Evolutionary conservation across 2,113 vertebrate species (phyloP).

Genomic region (Monarcha castaneiventris): DNA sequence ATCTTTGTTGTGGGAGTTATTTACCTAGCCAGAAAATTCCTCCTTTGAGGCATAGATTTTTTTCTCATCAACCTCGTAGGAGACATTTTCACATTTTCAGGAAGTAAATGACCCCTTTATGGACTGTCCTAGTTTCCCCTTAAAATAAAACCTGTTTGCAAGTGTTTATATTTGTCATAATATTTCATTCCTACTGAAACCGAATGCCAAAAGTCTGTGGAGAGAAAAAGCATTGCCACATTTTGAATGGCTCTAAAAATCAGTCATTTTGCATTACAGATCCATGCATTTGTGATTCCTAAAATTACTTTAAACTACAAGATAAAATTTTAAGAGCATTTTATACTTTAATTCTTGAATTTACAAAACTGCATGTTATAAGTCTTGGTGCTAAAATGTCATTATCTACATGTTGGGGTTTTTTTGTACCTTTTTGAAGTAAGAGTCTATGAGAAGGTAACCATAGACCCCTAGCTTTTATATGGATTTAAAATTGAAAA

Average conservation of each 20-base stretch:
- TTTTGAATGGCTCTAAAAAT: not conserved
- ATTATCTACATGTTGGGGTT: accelerated
- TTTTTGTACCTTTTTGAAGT: not conserved
- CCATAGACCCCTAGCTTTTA: not conserved
- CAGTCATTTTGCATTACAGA: not conserved
- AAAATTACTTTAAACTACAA: not conserved
- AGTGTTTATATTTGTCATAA: not conserved
- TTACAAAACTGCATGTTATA: not conserved
- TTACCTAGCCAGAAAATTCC: not conserved
- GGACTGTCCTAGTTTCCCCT: not conserved
- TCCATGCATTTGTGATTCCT: not conserved
- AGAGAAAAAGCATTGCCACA: not conserved
- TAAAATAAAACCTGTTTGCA: not conserved
- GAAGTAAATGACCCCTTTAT: not conserved
- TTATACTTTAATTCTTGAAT: not conserved
- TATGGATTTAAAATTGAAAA: not conserved
- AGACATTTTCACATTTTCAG: not conserved
- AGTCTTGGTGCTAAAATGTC: not conserved
- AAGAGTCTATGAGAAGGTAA: not conserved
- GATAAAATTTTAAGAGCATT: not conserved
- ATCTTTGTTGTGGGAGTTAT: not conserved
- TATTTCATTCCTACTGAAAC: constrained; percentile 3
- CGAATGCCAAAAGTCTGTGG: accelerated
- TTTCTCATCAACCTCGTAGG: not conserved
- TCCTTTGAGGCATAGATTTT: not conserved